Conservation (phyloP, 2,888 invertebrate genomes). For the Copidosoma aretas region DNA sequence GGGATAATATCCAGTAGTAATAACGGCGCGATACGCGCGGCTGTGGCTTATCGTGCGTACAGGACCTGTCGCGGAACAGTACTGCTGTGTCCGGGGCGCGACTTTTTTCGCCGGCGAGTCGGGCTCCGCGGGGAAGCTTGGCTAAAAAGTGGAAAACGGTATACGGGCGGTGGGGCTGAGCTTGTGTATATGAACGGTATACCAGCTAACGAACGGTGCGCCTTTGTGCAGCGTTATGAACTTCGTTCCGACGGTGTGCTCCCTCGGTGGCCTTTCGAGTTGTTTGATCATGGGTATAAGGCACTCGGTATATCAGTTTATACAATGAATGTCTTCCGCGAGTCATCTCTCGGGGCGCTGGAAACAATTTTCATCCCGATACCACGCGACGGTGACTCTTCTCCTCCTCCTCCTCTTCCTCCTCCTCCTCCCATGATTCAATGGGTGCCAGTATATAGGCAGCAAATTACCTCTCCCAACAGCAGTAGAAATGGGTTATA, state of each 20-base stretch:
- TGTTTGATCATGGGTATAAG: not conserved
- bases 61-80: too few relatives aligned
- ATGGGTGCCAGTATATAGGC: too few relatives aligned
- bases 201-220: not conserved
- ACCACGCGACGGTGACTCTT: too few relatives aligned
- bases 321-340: not conserved
- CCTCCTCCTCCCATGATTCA: too few relatives aligned
- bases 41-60: too few relatives aligned
- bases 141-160: slow-evolving; percentile 20
- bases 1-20: slow-evolving; percentile 15
- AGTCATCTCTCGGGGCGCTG: not conserved
- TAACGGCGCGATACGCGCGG: not conserved
- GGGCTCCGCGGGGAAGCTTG: not conserved
- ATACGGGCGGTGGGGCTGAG: not conserved
- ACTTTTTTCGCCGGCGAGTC: slow-evolving; percentile 2
- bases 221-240: not conserved
- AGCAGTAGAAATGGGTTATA: too few relatives aligned
- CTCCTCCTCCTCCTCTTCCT: too few relatives aligned
- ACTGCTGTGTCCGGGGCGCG: slow-evolving; percentile 1
- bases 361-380: slow-evolving; percentile 21
- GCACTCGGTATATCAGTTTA: not conserved
- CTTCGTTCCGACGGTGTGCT: not conserved
- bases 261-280: not conserved
- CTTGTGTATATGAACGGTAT: not conserved
- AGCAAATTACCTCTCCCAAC: not conserved